Conservation (phyloP, 2,113 vertebrate genomes). For the Eonycteris spelaea region DNA sequence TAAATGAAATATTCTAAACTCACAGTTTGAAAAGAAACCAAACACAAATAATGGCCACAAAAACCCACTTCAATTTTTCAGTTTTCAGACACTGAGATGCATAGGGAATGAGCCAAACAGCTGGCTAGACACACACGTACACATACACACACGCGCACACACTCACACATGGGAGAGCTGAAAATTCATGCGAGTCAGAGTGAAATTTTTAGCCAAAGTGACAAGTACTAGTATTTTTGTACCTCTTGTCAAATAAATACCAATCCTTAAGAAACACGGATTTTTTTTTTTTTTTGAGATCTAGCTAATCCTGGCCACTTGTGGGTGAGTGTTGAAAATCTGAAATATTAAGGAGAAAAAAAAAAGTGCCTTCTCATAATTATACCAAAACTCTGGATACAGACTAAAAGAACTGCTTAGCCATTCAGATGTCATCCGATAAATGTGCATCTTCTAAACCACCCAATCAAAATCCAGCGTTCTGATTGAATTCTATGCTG, state of each 20-base stretch:
- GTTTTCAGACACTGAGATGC: background rate
- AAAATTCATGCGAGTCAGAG: constrained; percentile 46
- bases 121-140: background rate
- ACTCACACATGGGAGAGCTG: background rate
- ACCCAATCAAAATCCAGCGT: background rate
- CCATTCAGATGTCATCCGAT: background rate
- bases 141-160: background rate
- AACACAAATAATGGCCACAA: background rate
- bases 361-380: background rate
- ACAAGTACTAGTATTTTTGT: constrained; percentile 56
- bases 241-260: constrained; percentile 58
- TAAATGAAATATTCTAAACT: background rate
- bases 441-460: background rate
- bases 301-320: constrained; percentile 56
- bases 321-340: constrained; percentile 52
- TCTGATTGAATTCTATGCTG: background rate
- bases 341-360: constrained; percentile 54
- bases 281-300: background rate
- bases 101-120: background rate
- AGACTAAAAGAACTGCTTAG: background rate
- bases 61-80: background rate
- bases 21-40: background rate
- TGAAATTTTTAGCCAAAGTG: constrained; percentile 49
- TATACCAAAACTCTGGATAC: background rate
- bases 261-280: constrained; percentile 32